phyloP scores from a whole-genome alignment of 1,140 invertebrate species.

The Listronotus oregonensis region DNA sequence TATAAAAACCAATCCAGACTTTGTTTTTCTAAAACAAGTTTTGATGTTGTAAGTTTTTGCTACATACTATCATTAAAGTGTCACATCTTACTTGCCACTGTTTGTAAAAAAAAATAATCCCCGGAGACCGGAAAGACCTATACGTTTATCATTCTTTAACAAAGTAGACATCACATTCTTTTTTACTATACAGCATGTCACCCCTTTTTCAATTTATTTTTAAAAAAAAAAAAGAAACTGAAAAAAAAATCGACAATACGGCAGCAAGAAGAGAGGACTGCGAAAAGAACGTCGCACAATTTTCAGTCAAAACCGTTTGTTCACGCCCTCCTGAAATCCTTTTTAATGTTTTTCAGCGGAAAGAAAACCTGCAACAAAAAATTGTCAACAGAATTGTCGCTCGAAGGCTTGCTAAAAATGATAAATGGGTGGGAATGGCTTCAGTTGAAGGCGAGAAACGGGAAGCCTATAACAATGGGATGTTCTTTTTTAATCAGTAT shows the following conservation, averaged over 20 bases:
- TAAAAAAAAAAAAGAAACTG: too few relatives aligned
- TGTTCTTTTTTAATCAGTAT: conserved; percentile 12
- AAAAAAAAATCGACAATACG: conserved; percentile 19
- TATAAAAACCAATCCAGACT: too few relatives aligned
- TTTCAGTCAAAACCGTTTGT: conserved; percentile 28
- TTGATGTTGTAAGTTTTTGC: too few relatives aligned
- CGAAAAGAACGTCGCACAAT: conserved; percentile 26
- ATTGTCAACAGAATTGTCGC: conserved; percentile 29
- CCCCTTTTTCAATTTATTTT: too few relatives aligned
- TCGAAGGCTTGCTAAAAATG: conserved; percentile 23
- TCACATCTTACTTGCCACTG: too few relatives aligned
- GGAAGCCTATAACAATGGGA: conserved; percentile 5
- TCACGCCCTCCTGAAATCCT: conserved; percentile 32
- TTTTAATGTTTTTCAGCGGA: conserved; percentile 34
- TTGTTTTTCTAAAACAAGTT: too few relatives aligned
- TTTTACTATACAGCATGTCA: too few relatives aligned
- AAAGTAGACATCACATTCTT: too few relatives aligned
- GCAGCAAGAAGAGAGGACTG: conserved; percentile 2
- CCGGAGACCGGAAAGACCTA: too few relatives aligned
- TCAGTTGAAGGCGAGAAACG: conserved; percentile 15
- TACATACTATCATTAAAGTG: too few relatives aligned
- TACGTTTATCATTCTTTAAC: too few relatives aligned
- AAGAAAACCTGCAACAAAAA: conserved; percentile 31
- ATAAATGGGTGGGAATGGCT: conserved; percentile 28
- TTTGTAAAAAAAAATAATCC: too few relatives aligned